phyloP scores from a whole-genome alignment of 2,888 invertebrate species.

The Melinaea marsaeus region DNA sequence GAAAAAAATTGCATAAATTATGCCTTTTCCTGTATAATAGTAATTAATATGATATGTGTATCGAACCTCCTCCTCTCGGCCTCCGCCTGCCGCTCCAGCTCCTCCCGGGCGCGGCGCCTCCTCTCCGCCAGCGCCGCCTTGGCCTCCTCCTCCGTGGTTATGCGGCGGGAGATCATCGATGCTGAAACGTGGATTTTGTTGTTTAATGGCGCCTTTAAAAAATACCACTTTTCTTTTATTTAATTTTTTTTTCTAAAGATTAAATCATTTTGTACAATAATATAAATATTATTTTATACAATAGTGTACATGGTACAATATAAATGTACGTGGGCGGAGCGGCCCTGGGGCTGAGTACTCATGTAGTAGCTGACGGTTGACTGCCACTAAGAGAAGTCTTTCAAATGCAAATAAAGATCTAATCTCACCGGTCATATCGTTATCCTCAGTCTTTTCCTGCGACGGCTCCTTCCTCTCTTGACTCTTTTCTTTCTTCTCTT shows the following conservation, averaged over 20 bases:
- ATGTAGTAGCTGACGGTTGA: too few species aligned
- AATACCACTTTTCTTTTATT: too few species aligned
- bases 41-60: background rate
- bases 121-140: slow-evolving; percentile 96
- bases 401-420: background rate
- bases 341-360: too few species aligned
- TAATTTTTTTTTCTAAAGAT: too few species aligned
- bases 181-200: slow-evolving; percentile 40
- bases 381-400: too few species aligned
- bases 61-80: slow-evolving; percentile 44
- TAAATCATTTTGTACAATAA: too few species aligned
- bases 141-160: slow-evolving; percentile 94
- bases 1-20: background rate
- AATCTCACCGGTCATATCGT: slow-evolving; percentile 77
- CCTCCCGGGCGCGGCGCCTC: slow-evolving; percentile 90
- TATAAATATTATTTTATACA: too few species aligned
- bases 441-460: slow-evolving; percentile 69
- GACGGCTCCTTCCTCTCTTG: slow-evolving; percentile 65
- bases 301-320: too few species aligned
- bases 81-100: slow-evolving; percentile 81
- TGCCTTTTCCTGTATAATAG: background rate
- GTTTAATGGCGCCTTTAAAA: too few species aligned
- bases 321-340: too few species aligned
- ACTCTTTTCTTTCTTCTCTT: slow-evolving; percentile 38
- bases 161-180: slow-evolving; percentile 70